Base-by-base conservation (phyloP, 64 coral and sea anemone genomes). In the Orbicella faveolata region DNA sequence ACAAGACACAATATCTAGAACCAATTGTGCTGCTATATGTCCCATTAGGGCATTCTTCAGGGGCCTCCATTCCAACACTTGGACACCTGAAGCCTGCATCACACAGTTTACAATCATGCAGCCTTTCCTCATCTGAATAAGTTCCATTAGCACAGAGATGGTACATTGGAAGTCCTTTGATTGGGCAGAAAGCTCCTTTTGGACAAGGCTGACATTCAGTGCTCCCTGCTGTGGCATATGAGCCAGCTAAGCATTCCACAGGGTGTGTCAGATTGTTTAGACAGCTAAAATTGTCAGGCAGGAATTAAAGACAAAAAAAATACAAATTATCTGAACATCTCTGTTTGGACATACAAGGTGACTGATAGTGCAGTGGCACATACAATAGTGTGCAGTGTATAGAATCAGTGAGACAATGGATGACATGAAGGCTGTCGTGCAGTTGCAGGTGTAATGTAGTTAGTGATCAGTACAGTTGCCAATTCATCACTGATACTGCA, bases 181-280 rank as follows among this genome's bases (percentile, higher is more conserved):
- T 89, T 33, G 92, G 87, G n/a, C 92, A 93, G 16, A 77, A 61
- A 44, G 92, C 87, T 21, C 92, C 92, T 68, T 85, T 93, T 44
- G 21, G 20, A 79, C 48, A 53, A 21, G 76, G 20, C 34, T 82
- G 65, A 30, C 91, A 93, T 34, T 88, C 78, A 70, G 77, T 83
- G 57, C 86, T 93, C 19, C 92, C 86, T 75, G 86, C 62, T 57
- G 70, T 36, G 18, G 92, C 36, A 63, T 51, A 93, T 10, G 86
- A 88, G 7, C 92, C 86, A 75, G 77, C 78, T 25, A 37, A 48
- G 67, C 92, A 93, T 54, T 12, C 20, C 39, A 83, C 39, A 44
- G 78, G 92, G 0, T 36, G 37, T 83, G 79, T 25, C 55, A 30
- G 30, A 30, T 78, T 57, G 68, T 89, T 88, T 79, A 73, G 61